Evolutionary conservation across 2,888 invertebrate species (phyloP).

Genomic region (Plagodis dolabraria): DNA sequence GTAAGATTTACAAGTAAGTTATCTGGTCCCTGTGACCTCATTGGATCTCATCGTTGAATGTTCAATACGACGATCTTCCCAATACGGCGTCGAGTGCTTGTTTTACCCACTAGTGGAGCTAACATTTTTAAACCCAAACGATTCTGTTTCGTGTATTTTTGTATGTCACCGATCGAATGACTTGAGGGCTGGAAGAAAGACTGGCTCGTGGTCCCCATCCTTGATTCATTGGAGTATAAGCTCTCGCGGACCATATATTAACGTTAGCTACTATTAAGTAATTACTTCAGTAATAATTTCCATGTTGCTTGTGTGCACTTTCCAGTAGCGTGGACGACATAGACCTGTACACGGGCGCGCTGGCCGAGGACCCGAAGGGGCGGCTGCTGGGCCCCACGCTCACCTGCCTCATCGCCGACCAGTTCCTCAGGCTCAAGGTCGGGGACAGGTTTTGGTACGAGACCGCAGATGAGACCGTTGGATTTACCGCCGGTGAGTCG

Average conservation of each 20-base stretch:
- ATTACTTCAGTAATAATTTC: no score
- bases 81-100: no score
- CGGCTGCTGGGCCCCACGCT: slow-evolving; percentile 94
- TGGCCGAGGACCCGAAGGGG: slow-evolving; percentile 91
- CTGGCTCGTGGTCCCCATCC: no score
- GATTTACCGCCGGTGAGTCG: slow-evolving; percentile 87
- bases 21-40: not conserved
- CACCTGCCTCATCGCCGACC: slow-evolving; percentile 93
- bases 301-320: not conserved
- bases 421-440: slow-evolving; percentile 91
- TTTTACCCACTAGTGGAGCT: no score
- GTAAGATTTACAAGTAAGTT: slow-evolving; percentile 86
- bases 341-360: slow-evolving; percentile 94
- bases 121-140: no score
- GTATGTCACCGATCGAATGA: no score
- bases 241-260: no score
- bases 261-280: not conserved
- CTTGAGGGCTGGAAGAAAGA: no score
- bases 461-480: slow-evolving; percentile 85
- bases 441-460: slow-evolving; percentile 97
- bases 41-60: not conserved
- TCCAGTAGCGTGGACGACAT: slow-evolving; percentile 89
- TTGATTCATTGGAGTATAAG: no score
- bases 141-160: no score
- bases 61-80: no score